Percentiles rank a stretch among this genome's conserved stretches.
These are phyloP conservation scores for Trichogramma evanescens DNA, from an alignment of 2,888 invertebrate genomes.

Conservation along the genomic window DNA sequence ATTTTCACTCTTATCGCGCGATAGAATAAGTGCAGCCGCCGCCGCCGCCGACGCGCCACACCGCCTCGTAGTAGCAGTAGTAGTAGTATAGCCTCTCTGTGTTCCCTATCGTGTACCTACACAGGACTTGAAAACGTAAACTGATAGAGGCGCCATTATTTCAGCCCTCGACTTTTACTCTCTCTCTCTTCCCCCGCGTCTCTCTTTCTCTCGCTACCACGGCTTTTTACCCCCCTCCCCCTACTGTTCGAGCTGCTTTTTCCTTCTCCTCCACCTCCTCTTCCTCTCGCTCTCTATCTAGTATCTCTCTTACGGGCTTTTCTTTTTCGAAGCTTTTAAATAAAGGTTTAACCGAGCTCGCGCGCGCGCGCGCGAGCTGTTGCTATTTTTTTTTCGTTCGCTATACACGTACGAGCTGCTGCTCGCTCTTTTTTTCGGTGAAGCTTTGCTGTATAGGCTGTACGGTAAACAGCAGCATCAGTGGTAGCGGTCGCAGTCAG, in stretches of 20 bases:
- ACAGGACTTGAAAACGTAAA: constrained; percentile 22
- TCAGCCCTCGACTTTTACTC: constrained; percentile 16
- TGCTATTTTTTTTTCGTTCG: neutral
- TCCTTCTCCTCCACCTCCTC: constrained; percentile 10
- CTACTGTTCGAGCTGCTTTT: neutral
- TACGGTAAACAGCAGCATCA: no score
- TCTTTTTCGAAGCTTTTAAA: constrained; percentile 2
- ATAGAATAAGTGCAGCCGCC: constrained; percentile 36
- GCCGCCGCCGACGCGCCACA: constrained; percentile 13
- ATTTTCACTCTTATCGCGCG: constrained; percentile 38
- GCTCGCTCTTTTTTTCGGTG: no score
- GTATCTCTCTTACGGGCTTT: neutral
- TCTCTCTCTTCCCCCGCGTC: constrained; percentile 14
- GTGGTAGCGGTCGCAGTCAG: no score
- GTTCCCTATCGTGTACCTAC: constrained; percentile 8
- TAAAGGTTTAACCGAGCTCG: neutral
- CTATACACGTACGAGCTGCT: no score
- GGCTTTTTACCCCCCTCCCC: constrained; percentile 5
- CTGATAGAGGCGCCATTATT: constrained; percentile 23
- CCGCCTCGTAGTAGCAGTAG: constrained; percentile 1
- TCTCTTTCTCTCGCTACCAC: constrained; percentile 17
- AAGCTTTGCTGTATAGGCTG: no score
- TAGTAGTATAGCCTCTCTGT: neutral
- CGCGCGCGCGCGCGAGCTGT: neutral
- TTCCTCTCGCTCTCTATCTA: constrained; percentile 5